phyloP scores from a whole-genome alignment of 2,113 vertebrate genomes.

The Heterotis niloticus region DNA sequence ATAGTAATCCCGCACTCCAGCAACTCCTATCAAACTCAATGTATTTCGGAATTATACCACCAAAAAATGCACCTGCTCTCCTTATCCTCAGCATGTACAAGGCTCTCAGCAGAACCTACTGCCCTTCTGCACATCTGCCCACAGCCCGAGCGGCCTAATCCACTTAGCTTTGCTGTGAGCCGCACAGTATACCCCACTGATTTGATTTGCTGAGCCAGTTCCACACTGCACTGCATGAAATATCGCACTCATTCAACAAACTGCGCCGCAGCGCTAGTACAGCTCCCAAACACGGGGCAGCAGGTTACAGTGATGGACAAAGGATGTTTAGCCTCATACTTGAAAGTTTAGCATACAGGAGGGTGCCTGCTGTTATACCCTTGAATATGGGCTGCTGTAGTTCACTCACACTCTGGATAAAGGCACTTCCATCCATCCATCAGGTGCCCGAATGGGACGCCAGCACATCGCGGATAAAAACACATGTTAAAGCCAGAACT shows the following conservation, averaged over 20 bases:
- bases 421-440: too few species aligned
- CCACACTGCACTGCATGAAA: conserved; percentile 30
- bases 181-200: conserved; percentile 22
- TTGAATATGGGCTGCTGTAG: too few species aligned
- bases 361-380: too few species aligned
- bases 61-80: not conserved
- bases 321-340: too few species aligned
- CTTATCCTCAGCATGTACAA: not conserved
- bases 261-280: not conserved
- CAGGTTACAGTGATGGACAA: too few species aligned
- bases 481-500: too few species aligned
- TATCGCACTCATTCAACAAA: conserved; percentile 26
- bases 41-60: not conserved
- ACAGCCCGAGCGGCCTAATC: conserved; percentile 32
- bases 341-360: too few species aligned
- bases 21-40: not conserved
- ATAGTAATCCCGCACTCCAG: not conserved
- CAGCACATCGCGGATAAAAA: too few species aligned
- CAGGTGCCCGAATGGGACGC: too few species aligned
- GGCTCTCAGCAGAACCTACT: not conserved
- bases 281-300: too few species aligned
- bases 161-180: conserved; percentile 24
- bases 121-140: not conserved
- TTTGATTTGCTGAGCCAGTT: conserved; percentile 35
- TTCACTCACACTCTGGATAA: too few species aligned